phyloP scores from a whole-genome alignment of 2,113 vertebrate species.

The Felis chaus region DNA sequence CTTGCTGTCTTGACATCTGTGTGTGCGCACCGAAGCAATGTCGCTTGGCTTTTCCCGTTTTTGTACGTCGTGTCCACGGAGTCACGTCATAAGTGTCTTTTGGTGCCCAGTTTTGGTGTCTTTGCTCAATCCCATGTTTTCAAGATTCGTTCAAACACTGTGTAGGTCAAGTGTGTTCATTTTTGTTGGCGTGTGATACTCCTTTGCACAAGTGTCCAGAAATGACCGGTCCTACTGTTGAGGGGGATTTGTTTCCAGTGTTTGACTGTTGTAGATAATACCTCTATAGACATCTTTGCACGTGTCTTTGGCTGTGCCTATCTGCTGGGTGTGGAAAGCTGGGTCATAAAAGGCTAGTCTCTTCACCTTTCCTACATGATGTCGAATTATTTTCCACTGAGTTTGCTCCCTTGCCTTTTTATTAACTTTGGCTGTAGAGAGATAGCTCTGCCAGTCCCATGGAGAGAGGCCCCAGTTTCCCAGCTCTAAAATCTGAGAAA shows the following conservation, averaged over 20 bases:
- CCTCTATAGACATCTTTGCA: not conserved
- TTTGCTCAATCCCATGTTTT: not conserved
- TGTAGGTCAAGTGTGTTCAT: not conserved
- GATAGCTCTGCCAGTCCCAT: not conserved
- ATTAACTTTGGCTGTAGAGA: not conserved
- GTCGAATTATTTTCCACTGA: not conserved
- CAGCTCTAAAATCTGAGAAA: not conserved
- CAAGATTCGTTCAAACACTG: not conserved
- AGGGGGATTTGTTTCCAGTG: not conserved
- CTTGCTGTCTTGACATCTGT: not conserved
- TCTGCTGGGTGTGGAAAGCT: not conserved
- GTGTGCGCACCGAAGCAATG: not conserved
- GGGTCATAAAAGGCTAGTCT: not conserved
- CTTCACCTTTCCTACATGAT: not conserved
- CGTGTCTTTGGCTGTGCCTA: fast-evolving
- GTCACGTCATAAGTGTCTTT: not conserved
- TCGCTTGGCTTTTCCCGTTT: not conserved
- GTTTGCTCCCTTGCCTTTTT: not conserved
- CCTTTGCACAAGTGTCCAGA: not conserved
- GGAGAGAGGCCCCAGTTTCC: not conserved
- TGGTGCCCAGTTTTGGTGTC: not conserved
- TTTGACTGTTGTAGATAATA: not conserved
- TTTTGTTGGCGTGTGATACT: not conserved
- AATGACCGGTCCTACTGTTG: not conserved
- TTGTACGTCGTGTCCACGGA: not conserved